Conservation (phyloP, 2,113 vertebrate genomes). For the Herpetotheres cachinnans region DNA sequence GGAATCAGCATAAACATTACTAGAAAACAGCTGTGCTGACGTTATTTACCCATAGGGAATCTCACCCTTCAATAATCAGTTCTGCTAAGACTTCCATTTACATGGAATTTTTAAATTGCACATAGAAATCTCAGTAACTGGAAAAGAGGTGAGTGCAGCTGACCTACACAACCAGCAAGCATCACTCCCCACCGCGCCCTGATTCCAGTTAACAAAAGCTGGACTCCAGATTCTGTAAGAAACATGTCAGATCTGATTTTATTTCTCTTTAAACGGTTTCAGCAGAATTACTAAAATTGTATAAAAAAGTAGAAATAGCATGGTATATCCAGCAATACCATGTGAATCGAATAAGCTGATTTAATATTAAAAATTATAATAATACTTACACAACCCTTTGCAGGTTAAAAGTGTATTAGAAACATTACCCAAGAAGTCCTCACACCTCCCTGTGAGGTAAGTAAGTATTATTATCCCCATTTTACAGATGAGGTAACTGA, state of each 20-base stretch:
- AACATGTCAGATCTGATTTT: background rate
- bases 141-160: background rate
- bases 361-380: conserved; percentile 31
- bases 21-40: conserved; percentile 7
- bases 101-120: background rate
- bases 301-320: conserved; percentile 76
- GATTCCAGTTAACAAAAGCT: background rate
- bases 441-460: background rate
- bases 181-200: background rate
- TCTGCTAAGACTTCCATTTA: background rate
- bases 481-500: conserved; percentile 18
- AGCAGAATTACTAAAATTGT: conserved; percentile 62
- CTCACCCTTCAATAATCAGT: background rate
- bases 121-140: background rate
- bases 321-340: conserved; percentile 29
- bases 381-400: conserved; percentile 48
- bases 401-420: conserved; percentile 42
- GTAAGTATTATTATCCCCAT: background rate
- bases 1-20: background rate
- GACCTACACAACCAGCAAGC: background rate
- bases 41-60: background rate
- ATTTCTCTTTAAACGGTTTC: conserved; percentile 9
- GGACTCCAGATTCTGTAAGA: conserved; percentile 12
- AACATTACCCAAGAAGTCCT: background rate
- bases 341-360: background rate